phyloP scores from a whole-genome alignment of 2,113 vertebrate species.

The Fregetta grallaria region DNA sequence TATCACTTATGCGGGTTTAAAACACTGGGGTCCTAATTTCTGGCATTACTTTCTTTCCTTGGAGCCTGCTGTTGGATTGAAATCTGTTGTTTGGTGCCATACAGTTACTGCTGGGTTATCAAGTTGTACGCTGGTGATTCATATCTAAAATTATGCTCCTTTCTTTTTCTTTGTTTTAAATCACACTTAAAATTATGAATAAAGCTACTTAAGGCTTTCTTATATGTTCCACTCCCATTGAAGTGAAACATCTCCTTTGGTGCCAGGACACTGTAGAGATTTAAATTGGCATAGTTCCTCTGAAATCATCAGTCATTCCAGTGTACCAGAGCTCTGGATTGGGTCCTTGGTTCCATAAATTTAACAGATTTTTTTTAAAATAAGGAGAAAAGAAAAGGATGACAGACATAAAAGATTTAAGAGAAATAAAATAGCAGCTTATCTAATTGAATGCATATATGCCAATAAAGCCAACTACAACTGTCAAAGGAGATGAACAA shows the following conservation, averaged over 20 bases:
- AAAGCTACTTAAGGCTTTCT: slow-evolving; percentile 28
- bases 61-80: slow-evolving; percentile 30
- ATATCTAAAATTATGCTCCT: slow-evolving; percentile 12
- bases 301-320: slow-evolving; percentile 9
- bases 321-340: neutral
- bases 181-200: slow-evolving; percentile 15
- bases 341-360: neutral
- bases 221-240: slow-evolving; percentile 1
- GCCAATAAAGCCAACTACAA: neutral
- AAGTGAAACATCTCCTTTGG: slow-evolving; percentile 24
- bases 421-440: slow-evolving; percentile 19
- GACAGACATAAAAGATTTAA: neutral
- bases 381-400: neutral
- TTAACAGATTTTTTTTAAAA: neutral
- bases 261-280: slow-evolving; percentile 6
- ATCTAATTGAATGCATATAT: slow-evolving; percentile 1
- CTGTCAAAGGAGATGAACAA: slow-evolving; percentile 40
- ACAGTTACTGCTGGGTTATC: slow-evolving; percentile 26
- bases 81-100: slow-evolving; percentile 9
- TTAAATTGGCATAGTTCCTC: neutral
- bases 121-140: neutral
- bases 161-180: slow-evolving; percentile 33
- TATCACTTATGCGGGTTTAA: neutral
- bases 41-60: neutral
- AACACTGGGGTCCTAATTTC: neutral